Evolutionary conservation across 2,888 invertebrate genomes (phyloP).

Genomic region (Druceiella hillmani): DNA sequence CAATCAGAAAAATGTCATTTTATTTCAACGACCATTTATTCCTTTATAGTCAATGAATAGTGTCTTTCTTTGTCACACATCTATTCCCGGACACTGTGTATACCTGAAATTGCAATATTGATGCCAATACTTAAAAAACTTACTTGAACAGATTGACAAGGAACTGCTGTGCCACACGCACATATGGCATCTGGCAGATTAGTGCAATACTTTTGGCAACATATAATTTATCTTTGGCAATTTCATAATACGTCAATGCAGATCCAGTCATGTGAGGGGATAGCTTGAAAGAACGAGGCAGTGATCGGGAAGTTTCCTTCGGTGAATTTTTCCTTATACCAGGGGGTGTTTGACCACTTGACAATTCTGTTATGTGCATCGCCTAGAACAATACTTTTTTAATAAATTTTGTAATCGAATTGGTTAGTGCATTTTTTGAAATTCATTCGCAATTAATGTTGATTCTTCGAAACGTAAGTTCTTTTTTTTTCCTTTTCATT

Average conservation of each 20-base stretch:
- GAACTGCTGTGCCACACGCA: slow-evolving; percentile 80
- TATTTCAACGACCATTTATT: too few relatives aligned
- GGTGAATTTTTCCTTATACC: slow-evolving; percentile 53
- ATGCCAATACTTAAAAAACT: slow-evolving; percentile 28
- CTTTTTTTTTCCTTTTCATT: too few relatives aligned
- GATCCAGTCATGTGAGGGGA: slow-evolving; percentile 69
- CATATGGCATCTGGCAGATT: slow-evolving; percentile 86
- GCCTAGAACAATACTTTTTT: slow-evolving; percentile 62
- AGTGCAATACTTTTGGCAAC: slow-evolving; percentile 94
- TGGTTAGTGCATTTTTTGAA: too few relatives aligned
- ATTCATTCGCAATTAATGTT: too few relatives aligned
- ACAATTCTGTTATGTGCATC: slow-evolving; percentile 86
- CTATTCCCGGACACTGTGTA: too few relatives aligned
- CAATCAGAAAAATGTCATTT: too few relatives aligned
- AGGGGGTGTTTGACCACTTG: slow-evolving; percentile 69
- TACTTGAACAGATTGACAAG: slow-evolving; percentile 83
- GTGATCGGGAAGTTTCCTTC: slow-evolving; percentile 73
- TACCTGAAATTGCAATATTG: slow-evolving; percentile 2
- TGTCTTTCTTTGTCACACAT: too few relatives aligned
- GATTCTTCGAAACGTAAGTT: too few relatives aligned
- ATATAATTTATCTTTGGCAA: slow-evolving; percentile 88
- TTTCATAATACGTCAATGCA: slow-evolving; percentile 85
- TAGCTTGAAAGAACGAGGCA: slow-evolving; percentile 86
- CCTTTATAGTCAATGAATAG: too few relatives aligned
- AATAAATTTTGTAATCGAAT: too few relatives aligned